Evolutionary conservation across 2,888 invertebrate species (phyloP).

Genomic region (Rotaria macrura): DNA sequence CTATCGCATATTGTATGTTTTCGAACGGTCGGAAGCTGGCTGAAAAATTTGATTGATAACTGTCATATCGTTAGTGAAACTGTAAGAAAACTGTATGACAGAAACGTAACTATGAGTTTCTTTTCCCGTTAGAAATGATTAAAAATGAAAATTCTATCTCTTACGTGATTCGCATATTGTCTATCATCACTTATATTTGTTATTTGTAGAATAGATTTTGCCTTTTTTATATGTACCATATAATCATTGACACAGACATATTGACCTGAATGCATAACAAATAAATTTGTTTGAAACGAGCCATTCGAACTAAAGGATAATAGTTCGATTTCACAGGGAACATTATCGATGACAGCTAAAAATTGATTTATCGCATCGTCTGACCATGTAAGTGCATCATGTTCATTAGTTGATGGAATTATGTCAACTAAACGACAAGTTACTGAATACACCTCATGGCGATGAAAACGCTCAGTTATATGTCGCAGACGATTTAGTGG

Average conservation of each 20-base stretch:
- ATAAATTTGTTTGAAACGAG: background rate
- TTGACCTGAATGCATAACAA: background rate
- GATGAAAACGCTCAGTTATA: background rate
- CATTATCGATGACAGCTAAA: background rate
- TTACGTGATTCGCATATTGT: background rate
- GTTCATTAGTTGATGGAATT: background rate
- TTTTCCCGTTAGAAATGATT: no score
- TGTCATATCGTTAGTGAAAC: no score
- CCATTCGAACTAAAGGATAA: background rate
- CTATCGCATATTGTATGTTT: no score
- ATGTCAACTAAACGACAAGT: background rate
- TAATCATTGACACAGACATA: background rate
- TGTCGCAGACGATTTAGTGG: background rate
- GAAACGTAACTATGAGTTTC: no score
- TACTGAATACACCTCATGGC: background rate
- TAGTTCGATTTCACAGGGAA: background rate
- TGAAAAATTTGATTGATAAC: no score
- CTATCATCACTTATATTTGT: background rate
- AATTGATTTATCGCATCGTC: background rate
- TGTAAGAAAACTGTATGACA: no score
- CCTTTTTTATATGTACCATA: background rate
- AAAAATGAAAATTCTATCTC: background rate
- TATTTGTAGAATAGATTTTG: background rate
- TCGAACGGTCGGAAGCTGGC: no score
- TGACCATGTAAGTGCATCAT: background rate